Percentiles rank a stretch among this genome's conserved stretches.
phyloP scores from a whole-genome alignment of 2,888 invertebrate species.

The Oscheius sp. region DNA sequence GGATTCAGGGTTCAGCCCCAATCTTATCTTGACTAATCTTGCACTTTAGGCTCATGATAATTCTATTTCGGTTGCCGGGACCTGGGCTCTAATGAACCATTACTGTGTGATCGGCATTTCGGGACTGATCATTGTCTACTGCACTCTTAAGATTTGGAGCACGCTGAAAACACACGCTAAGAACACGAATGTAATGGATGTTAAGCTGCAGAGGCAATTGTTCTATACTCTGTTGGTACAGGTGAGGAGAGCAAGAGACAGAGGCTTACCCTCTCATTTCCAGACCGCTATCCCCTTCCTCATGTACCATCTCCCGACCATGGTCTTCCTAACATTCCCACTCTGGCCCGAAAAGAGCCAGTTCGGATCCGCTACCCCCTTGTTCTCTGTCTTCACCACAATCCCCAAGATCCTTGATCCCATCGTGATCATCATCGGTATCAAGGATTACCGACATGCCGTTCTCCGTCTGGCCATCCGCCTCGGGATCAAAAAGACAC shows the following conservation, averaged over 20 bases:
- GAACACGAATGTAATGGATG: not conserved
- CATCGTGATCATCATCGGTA: constrained; percentile 4
- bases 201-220: not conserved
- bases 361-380: not conserved
- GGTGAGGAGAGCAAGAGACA: not conserved
- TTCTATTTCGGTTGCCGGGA: not conserved
- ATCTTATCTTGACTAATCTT: not conserved
- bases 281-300: constrained; percentile 8
- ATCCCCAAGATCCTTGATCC: constrained; percentile 12
- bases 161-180: not conserved
- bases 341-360: not conserved
- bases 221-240: constrained; percentile 17
- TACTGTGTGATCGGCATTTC: not conserved
- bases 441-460: constrained; percentile 6
- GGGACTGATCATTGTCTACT: not conserved
- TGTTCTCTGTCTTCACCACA: constrained; percentile 4
- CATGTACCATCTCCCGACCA: constrained; percentile 2
- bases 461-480: not conserved
- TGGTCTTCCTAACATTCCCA: not conserved
- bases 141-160: not conserved
- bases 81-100: constrained; percentile 3
- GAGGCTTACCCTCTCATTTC: not conserved
- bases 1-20: not conserved
- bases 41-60: not conserved
- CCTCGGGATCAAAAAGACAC: too few species aligned